Evolutionary conservation across 2,888 invertebrate species (phyloP).

Genomic region (Prenolepis imparis): DNA sequence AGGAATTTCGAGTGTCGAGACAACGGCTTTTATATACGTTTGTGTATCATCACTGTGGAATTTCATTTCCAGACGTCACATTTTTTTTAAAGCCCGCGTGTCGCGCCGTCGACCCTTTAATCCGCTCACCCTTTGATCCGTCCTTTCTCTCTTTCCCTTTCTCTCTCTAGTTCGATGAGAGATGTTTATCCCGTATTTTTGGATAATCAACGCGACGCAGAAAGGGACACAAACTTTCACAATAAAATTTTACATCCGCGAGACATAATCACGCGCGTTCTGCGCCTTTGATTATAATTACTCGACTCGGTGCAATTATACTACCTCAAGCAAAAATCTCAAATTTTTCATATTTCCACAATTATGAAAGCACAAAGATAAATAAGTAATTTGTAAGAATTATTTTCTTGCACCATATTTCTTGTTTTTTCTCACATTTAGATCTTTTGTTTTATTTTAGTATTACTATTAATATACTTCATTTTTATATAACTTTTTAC

Average conservation of each 20-base stretch:
- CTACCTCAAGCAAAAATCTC: conserved; percentile 7
- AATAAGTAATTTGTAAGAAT: conserved; percentile 6
- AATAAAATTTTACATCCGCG: conserved; percentile 32
- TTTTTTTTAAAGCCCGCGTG: conserved; percentile 1
- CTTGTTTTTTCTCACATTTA: neutral
- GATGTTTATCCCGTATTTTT: conserved; percentile 45
- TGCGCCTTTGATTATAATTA: conserved; percentile 38
- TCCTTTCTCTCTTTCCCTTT: neutral
- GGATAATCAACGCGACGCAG: conserved; percentile 23
- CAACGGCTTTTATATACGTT: conserved; percentile 5
- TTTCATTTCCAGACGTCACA: conserved; percentile 54
- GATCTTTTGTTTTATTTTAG: neutral
- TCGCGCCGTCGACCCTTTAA: conserved; percentile 13
- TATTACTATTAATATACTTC: neutral
- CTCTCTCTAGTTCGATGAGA: conserved; percentile 18
- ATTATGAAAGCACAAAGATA: neutral
- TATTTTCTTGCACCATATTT: neutral
- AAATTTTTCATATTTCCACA: neutral
- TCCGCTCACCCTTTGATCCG: conserved; percentile 28
- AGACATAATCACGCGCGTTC: conserved; percentile 20
- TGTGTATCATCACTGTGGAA: conserved; percentile 38
- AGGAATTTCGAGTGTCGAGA: neutral
- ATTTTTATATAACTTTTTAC: neutral
- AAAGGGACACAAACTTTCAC: conserved; percentile 18
- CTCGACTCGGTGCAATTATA: conserved; percentile 18